Conservation (phyloP, 2,888 invertebrate genomes). For the Arrhopalites spinosus region DNA sequence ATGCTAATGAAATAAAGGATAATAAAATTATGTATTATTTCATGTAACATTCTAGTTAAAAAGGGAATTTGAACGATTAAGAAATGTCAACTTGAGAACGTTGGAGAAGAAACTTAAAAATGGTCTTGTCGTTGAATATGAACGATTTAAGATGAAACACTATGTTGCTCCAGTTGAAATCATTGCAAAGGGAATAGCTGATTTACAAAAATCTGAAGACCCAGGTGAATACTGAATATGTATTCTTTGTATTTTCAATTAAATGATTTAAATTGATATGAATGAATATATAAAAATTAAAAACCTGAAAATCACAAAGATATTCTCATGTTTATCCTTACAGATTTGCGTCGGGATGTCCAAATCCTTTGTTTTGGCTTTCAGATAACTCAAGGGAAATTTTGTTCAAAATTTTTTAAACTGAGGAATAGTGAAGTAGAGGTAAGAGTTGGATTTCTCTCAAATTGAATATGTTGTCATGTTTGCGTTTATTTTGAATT, state of each 20-base stretch:
- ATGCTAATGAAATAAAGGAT: not conserved
- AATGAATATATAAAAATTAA: not conserved
- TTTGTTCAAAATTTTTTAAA: not conserved
- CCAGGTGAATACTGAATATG: too few relatives aligned
- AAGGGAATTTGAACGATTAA: not conserved
- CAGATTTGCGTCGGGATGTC: conserved; percentile 5
- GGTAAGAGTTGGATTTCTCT: not conserved
- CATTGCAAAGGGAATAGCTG: not conserved
- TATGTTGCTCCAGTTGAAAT: not conserved
- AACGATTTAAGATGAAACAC: not conserved
- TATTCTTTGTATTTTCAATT: too few relatives aligned
- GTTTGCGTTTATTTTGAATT: not conserved
- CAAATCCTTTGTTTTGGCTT: conserved; percentile 11
- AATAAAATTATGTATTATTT: too few relatives aligned
- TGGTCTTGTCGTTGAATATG: not conserved
- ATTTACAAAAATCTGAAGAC: not conserved
- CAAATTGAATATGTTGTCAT: not conserved
- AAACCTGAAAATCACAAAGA: not conserved
- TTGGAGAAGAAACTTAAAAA: not conserved
- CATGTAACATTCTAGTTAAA: not conserved
- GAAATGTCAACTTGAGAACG: not conserved
- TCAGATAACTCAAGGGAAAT: conserved; percentile 13
- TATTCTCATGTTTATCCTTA: not conserved
- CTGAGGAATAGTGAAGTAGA: not conserved
- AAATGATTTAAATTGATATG: not conserved